These are phyloP conservation scores for Corythoichthys intestinalis DNA, from an alignment of 2,113 vertebrate genomes.

Conservation along the genomic window DNA sequence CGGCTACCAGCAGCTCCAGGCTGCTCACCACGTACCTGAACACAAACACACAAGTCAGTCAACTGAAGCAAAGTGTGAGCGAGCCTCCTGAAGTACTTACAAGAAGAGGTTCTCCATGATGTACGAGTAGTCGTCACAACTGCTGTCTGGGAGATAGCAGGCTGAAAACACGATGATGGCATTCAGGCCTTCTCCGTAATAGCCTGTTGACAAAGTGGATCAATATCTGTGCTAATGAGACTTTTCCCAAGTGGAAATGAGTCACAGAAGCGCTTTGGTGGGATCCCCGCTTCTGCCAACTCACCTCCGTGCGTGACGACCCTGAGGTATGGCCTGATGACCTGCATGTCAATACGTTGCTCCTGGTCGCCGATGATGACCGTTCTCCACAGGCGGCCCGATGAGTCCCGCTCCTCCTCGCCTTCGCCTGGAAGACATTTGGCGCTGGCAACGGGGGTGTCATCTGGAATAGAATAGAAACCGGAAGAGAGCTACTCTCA, in stretches of 20 bases:
- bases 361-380: conserved; percentile 96
- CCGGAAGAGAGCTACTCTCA: too few species aligned
- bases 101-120: conserved; percentile 99
- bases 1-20: conserved; percentile 91
- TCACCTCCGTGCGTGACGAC: conserved; percentile 95
- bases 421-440: conserved; percentile 87
- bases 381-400: conserved; percentile 88
- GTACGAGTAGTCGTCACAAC: conserved; percentile 88
- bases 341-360: conserved; percentile 92
- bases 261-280: background rate
- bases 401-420: conserved; percentile 78
- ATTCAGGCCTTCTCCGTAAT: conserved; percentile 93
- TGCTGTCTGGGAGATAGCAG: conserved; percentile 91
- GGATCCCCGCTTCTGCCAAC: conserved; percentile 3
- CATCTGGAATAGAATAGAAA: conserved; percentile 72
- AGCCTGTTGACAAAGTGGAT: conserved; percentile 70
- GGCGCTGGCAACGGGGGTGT: conserved; percentile 88
- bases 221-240: too few species aligned
- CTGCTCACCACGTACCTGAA: conserved; percentile 94
- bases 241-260: too few species aligned
- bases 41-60: background rate
- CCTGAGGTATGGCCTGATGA: conserved; percentile 93
- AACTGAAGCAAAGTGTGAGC: background rate
- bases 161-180: conserved; percentile 97
- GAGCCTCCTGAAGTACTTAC: conserved; percentile 65